Evolutionary conservation across 2,797 vertebrate species (phyloP).

Genomic region (Hypotaenidia philippensis): DNA sequence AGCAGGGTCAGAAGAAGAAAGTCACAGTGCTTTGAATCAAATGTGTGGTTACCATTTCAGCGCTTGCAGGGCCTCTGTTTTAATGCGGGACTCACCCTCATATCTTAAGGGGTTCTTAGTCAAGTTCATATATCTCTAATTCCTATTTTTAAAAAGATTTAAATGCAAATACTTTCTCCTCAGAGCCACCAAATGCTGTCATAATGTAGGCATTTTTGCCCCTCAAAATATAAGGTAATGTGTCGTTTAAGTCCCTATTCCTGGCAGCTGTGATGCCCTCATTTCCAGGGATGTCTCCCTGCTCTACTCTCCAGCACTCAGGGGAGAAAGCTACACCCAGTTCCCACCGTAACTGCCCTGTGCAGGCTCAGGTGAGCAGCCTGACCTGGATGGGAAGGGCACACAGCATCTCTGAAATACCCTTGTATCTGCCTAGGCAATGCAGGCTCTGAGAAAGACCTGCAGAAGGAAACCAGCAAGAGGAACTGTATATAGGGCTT

Average conservation of each 20-base stretch:
- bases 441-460: not conserved
- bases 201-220: not conserved
- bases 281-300: rapidly evolving
- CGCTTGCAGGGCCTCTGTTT: not conserved
- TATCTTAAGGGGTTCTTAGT: not conserved
- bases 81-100: not conserved
- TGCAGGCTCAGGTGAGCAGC: not conserved
- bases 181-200: not conserved
- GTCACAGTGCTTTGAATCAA: not conserved
- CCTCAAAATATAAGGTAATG: not conserved
- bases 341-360: not conserved
- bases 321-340: not conserved
- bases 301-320: not conserved
- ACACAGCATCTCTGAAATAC: not conserved
- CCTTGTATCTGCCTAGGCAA: not conserved
- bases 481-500: not conserved
- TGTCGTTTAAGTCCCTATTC: not conserved
- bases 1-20: not conserved
- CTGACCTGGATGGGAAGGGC: not conserved
- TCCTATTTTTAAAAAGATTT: not conserved
- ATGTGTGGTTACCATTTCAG: not conserved
- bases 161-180: conserved; percentile 13
- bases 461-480: not conserved
- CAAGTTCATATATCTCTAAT: not conserved
- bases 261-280: not conserved